Evolutionary conservation across 92 coral and sea anemone species (phyloP).

Genomic region (Umimayanthus kanabou): DNA sequence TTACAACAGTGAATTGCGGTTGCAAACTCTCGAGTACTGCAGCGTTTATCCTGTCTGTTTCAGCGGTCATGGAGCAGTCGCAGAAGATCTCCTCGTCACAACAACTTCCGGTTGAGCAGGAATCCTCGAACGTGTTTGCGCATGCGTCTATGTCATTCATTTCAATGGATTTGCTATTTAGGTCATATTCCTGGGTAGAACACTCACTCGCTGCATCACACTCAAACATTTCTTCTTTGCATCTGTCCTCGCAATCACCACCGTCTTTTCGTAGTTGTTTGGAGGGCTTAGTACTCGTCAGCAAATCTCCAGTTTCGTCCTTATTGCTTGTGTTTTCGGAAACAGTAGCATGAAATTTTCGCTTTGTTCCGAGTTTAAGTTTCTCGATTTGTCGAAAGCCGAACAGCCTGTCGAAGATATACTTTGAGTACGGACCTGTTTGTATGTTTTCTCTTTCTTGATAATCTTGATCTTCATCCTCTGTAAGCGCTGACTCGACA

Average conservation of each 20-base stretch:
- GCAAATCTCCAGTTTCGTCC: neutral
- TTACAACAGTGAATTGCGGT: neutral
- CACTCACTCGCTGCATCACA: neutral
- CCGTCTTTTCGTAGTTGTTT: constrained; percentile 18
- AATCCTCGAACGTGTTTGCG: neutral
- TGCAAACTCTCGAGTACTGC: constrained; percentile 4
- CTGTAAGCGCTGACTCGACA: neutral
- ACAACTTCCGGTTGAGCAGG: neutral
- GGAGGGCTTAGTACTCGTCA: neutral
- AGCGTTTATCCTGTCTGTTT: neutral
- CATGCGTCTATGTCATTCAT: neutral
- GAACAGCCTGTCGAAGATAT: constrained; percentile 5
- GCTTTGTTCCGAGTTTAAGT: neutral
- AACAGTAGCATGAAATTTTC: neutral
- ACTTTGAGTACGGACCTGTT: neutral
- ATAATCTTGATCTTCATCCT: neutral
- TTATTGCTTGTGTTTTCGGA: neutral
- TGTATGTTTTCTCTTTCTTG: neutral
- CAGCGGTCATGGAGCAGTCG: neutral
- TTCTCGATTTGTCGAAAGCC: constrained; percentile 17
- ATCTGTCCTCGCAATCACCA: neutral
- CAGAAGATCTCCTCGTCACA: neutral
- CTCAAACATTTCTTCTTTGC: neutral
- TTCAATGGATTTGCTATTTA: neutral
- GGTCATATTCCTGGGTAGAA: neutral